Evolutionary conservation across 2,888 invertebrate genomes (phyloP).

Genomic region (Onchidella celtica): DNA sequence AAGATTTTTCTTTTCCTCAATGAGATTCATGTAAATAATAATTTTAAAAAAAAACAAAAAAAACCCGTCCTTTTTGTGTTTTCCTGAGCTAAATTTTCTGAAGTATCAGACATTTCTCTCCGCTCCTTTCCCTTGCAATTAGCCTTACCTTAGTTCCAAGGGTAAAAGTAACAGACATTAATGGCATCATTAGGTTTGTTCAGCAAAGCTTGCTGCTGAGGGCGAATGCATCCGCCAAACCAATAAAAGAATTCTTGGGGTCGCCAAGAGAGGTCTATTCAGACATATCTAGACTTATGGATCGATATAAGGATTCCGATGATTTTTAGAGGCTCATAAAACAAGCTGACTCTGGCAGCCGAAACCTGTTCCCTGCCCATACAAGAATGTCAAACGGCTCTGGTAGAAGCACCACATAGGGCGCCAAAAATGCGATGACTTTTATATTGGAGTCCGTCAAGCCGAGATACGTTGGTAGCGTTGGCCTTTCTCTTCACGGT

Average conservation of each 20-base stretch:
- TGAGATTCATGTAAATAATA: too few relatives aligned
- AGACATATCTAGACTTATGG: not conserved
- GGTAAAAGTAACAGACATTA: slow-evolving; percentile 4
- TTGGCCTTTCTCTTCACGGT: not conserved
- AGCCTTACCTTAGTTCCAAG: not conserved
- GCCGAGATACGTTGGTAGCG: not conserved
- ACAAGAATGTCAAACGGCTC: not conserved
- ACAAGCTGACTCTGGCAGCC: not conserved
- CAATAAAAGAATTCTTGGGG: not conserved
- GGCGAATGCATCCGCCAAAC: not conserved
- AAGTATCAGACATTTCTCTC: too few relatives aligned
- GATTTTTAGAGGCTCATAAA: slow-evolving; percentile 16
- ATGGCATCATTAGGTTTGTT: slow-evolving; percentile 12
- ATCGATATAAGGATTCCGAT: slow-evolving; percentile 14
- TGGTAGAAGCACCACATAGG: not conserved
- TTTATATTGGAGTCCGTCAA: not conserved
- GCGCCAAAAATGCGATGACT: not conserved
- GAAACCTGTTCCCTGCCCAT: not conserved
- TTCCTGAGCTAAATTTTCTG: too few relatives aligned
- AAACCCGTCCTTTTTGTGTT: too few relatives aligned
- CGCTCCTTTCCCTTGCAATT: not conserved
- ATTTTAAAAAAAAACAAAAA: too few relatives aligned
- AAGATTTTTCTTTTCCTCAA: too few relatives aligned
- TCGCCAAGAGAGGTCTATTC: not conserved
- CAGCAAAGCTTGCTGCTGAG: not conserved